Evolutionary conservation across 2,888 invertebrate species (phyloP).

Genomic region (Cerastis leucographa): DNA sequence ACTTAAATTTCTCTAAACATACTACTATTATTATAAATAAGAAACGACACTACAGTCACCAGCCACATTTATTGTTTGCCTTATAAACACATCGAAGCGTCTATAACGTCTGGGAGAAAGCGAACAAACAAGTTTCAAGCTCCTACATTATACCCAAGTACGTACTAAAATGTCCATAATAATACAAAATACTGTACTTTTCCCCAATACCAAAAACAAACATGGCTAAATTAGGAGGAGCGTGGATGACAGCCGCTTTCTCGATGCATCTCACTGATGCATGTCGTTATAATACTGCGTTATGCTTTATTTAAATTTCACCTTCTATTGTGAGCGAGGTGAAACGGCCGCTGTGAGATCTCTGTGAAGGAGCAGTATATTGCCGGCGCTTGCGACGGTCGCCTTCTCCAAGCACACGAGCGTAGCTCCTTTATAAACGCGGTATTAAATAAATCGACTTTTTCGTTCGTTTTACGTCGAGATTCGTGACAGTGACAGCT

Average conservation of each 20-base stretch:
- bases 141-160: constrained; percentile 33
- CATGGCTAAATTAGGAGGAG: constrained; percentile 50
- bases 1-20: constrained; percentile 52
- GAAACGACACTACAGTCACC: constrained; percentile 46
- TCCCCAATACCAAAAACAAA: constrained; percentile 63
- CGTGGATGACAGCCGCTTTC: constrained; percentile 78
- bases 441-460: constrained; percentile 74
- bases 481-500: constrained; percentile 67
- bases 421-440: constrained; percentile 74
- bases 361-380: constrained; percentile 87
- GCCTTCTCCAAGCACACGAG: constrained; percentile 78
- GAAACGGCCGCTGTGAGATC: constrained; percentile 86
- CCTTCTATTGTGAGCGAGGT: constrained; percentile 90
- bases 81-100: constrained; percentile 44
- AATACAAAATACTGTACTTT: constrained; percentile 36
- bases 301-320: constrained; percentile 90
- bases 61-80: constrained; percentile 50
- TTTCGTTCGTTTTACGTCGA: constrained; percentile 58
- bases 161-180: constrained; percentile 40
- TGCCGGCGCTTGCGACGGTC: constrained; percentile 83
- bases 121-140: constrained; percentile 56
- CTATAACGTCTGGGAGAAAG: constrained; percentile 60
- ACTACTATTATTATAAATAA: constrained; percentile 19
- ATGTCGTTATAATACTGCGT: constrained; percentile 85
- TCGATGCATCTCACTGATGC: constrained; percentile 86